Evolutionary conservation across 2,888 invertebrate species (phyloP), one percentile per base, ranked within the genome.

Genomic region (Junonia oenone): DNA sequence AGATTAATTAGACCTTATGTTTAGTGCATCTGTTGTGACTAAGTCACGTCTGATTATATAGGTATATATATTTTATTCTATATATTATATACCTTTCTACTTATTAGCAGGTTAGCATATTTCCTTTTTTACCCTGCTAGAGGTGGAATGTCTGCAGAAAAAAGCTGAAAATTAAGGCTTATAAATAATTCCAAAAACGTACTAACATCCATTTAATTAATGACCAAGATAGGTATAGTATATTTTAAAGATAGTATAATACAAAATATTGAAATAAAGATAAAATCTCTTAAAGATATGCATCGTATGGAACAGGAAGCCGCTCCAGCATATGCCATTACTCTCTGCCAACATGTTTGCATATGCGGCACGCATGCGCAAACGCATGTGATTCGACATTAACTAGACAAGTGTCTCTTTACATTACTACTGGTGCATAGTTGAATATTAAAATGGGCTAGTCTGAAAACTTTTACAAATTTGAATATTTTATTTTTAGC

Each of bases 331-430:
- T 26, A 13, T 43, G 26, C 43, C 17, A 43, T 43, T 22, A 11
- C 22, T 43, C 43, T 43, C 43, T 43, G 43, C 13, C 26, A 43
- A 8, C 35, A 35, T 37, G 37, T 37, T 26, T 26, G 43, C 43
- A 22, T 43, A 43, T 26, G 22, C 43, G 26, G 26, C 11, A 43
- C 26, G 43, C 22, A 14, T 64, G 61, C 62, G 64, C 71, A 76
- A 75, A 67, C 66, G 58, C 61, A 59, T 66, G 57, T 65, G 68
- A 68, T 66, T 67, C 64, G 71, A 73, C 77, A 76, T 72, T 75
- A 71, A 69, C 68, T 71, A 78, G 70, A 53, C 58, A 62, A 69
- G 64, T 68, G 63, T 67, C 75, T 75, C 70, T 76, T 78, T 77
- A 76, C 63, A 60, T 43, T 43, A 26, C 43, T 26, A n/a, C 22